Evolutionary conservation across 2,888 invertebrate species (phyloP).

Genomic region (Coenonympha arcania): DNA sequence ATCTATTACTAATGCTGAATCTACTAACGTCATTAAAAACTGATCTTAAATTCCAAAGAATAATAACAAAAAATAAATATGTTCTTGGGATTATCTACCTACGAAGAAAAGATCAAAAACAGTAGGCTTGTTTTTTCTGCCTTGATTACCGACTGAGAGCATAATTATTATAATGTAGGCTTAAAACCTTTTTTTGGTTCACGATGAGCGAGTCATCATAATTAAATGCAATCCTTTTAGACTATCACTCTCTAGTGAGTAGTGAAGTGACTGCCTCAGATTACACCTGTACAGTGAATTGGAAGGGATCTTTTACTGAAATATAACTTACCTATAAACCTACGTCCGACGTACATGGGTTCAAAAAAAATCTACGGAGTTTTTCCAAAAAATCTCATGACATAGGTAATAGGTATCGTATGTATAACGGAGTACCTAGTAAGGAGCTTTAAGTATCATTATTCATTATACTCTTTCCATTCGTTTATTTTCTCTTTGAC

Average conservation of each 20-base stretch:
- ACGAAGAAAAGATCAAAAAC: conserved; percentile 19
- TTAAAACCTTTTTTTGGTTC: conserved; percentile 53
- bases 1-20: no score
- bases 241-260: conserved; percentile 28
- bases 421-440: no score
- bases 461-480: no score
- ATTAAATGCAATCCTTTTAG: conserved; percentile 64
- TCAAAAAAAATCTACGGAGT: no score
- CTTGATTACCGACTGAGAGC: conserved; percentile 35
- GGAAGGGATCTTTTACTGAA: no score
- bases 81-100: neutral
- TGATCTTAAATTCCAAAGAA: conserved; percentile 1
- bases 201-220: conserved; percentile 58
- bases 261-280: conserved; percentile 7
- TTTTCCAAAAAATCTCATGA: no score
- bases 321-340: no score
- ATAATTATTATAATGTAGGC: conserved; percentile 64
- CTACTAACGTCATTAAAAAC: neutral
- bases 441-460: no score
- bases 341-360: no score
- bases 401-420: no score
- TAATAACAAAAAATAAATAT: conserved; percentile 9
- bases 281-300: conserved; percentile 11
- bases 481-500: no score
- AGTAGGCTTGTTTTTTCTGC: conserved; percentile 20